phyloP scores from a whole-genome alignment of 2,888 invertebrate genomes.

The Lysandra bellargus region DNA sequence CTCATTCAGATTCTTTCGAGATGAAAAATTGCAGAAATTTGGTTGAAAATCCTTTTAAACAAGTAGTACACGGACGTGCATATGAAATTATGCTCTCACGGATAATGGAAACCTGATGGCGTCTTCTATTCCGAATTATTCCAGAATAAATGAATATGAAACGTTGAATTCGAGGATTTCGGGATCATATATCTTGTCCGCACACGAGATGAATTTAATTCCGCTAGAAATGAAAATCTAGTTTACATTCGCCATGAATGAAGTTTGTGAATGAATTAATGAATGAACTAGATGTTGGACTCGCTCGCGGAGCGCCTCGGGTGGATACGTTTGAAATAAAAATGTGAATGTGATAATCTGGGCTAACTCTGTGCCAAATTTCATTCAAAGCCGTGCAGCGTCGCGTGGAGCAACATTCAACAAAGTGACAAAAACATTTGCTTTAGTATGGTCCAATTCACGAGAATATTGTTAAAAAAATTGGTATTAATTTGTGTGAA shows the following conservation, averaged over 20 bases:
- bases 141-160: slow-evolving; percentile 1
- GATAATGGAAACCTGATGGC: neutral
- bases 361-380: neutral
- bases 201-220: slow-evolving; percentile 5
- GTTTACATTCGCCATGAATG: neutral
- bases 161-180: neutral
- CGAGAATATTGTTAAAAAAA: neutral
- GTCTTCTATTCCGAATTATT: slow-evolving; percentile 13
- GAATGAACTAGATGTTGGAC: neutral
- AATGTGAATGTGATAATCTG: slow-evolving; percentile 1
- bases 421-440: neutral
- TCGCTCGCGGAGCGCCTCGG: neutral
- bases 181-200: slow-evolving; percentile 14
- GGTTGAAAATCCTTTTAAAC: neutral
- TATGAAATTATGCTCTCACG: slow-evolving; percentile 10
- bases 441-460: neutral
- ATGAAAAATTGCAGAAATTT: neutral
- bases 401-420: neutral
- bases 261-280: neutral
- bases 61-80: neutral
- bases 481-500: neutral
- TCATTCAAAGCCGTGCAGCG: neutral
- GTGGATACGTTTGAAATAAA: neutral
- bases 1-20: neutral
- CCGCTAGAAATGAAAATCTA: neutral